phyloP scores from a whole-genome alignment of 2,888 invertebrate species.

The Orthosia gracilis region DNA sequence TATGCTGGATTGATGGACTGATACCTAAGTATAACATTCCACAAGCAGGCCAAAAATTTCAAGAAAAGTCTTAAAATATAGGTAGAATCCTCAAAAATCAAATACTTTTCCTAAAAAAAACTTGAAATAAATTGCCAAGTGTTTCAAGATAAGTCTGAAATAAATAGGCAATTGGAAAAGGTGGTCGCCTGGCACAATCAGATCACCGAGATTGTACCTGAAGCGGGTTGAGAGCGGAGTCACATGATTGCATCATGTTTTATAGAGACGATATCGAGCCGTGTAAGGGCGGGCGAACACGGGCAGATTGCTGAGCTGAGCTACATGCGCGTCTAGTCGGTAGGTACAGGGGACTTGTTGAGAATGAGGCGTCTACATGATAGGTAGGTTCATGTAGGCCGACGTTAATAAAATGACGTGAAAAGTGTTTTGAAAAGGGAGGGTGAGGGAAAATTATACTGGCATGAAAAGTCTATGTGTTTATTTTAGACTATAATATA shows the following conservation, averaged over 20 bases:
- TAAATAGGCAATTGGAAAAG: constrained; percentile 57
- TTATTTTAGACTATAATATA: no score
- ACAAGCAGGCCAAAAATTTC: no score
- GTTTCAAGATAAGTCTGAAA: constrained; percentile 43
- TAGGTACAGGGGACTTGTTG: constrained; percentile 7
- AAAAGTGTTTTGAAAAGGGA: no score
- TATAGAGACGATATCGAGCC: constrained; percentile 58
- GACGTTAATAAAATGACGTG: neutral
- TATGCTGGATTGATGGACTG: neutral
- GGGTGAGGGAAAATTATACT: no score
- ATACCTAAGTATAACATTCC: neutral
- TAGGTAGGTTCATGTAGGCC: neutral
- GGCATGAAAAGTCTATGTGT: no score
- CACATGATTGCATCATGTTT: constrained; percentile 60
- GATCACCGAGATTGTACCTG: constrained; percentile 55
- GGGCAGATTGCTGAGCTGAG: constrained; percentile 32
- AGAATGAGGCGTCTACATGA: no score
- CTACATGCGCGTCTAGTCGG: constrained; percentile 20
- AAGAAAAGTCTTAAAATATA: no score
- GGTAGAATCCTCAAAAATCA: neutral
- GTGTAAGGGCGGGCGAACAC: constrained; percentile 54
- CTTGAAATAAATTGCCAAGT: constrained; percentile 35
- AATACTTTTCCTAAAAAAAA: neutral
- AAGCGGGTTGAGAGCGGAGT: constrained; percentile 44
- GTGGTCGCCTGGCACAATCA: constrained; percentile 39